Percentiles rank a stretch among this genome's conserved stretches.
phyloP scores from a whole-genome alignment of 2,888 invertebrate genomes.

The Hypercompe scribonia region DNA sequence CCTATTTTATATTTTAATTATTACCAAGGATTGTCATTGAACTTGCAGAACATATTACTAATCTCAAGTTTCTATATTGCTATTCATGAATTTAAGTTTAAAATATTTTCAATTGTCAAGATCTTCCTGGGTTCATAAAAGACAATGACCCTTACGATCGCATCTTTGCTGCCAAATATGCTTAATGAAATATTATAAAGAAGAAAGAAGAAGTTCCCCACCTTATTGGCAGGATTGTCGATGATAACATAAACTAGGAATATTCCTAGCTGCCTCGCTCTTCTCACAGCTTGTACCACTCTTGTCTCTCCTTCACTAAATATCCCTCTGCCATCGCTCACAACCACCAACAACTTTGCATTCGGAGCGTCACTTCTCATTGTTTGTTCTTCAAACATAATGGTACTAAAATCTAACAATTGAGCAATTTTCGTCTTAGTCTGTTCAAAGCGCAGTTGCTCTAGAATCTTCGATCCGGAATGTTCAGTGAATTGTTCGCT shows the following conservation, averaged over 20 bases:
- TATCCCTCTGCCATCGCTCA: slow-evolving; percentile 98
- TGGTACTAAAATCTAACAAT: slow-evolving; percentile 92
- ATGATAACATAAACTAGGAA: slow-evolving; percentile 98
- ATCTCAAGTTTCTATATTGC: background rate
- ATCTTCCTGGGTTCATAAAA: background rate
- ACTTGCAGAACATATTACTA: background rate
- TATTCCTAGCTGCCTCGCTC: slow-evolving; percentile 93
- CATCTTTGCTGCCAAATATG: background rate
- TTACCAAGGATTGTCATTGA: background rate
- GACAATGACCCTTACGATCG: background rate
- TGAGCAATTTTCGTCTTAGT: slow-evolving; percentile 95
- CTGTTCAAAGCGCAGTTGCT: slow-evolving; percentile 95
- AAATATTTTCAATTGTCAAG: too few species aligned
- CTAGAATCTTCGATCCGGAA: slow-evolving; percentile 93
- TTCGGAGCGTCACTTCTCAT: slow-evolving; percentile 86
- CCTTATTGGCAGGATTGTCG: slow-evolving; percentile 97
- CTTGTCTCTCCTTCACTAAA: slow-evolving; percentile 94
- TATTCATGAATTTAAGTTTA: background rate
- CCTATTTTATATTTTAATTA: too few species aligned
- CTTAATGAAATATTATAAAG: background rate
- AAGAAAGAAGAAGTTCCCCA: slow-evolving; percentile 57
- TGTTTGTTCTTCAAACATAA: slow-evolving; percentile 81
- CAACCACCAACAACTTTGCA: slow-evolving; percentile 95
- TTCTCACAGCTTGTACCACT: slow-evolving; percentile 91
- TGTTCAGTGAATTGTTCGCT: slow-evolving; percentile 94